Conservation (phyloP, 2,113 vertebrate genomes). For the Oryzias javanicus region DNA sequence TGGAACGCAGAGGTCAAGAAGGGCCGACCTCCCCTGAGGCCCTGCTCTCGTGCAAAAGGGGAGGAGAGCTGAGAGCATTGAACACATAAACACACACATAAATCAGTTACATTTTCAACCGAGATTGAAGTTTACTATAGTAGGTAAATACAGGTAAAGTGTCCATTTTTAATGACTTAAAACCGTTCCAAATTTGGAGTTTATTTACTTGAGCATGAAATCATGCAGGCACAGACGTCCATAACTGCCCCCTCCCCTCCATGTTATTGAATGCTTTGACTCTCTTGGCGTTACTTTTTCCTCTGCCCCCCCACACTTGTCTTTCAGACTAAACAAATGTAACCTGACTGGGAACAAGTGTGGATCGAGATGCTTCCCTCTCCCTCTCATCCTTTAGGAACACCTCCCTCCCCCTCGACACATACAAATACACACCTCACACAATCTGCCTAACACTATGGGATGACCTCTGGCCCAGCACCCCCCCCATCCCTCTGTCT, state of each 20-base stretch:
- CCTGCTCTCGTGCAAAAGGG: conserved; percentile 51
- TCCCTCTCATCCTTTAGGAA: conserved; percentile 46
- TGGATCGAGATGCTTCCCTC: conserved; percentile 91
- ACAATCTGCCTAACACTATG: neutral
- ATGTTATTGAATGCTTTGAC: conserved; percentile 49
- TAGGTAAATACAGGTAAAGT: neutral
- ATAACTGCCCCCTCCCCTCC: conserved; percentile 24
- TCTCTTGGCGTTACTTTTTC: conserved; percentile 43
- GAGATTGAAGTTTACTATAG: too few species aligned
- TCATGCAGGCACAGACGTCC: conserved; percentile 15
- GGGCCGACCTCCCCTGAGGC: conserved; percentile 69
- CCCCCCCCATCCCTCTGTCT: conserved; percentile 33
- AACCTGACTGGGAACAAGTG: conserved; percentile 92
- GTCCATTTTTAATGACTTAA: neutral
- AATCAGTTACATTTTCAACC: too few species aligned
- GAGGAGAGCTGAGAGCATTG: conserved; percentile 27
- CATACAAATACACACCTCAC: neutral
- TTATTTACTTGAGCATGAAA: neutral
- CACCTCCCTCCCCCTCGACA: conserved; percentile 5
- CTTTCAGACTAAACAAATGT: conserved; percentile 98
- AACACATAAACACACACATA: conserved; percentile 13
- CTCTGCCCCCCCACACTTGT: conserved; percentile 50
- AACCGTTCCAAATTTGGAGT: conserved; percentile 5
- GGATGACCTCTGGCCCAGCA: conserved; percentile 41
- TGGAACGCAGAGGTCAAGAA: conserved; percentile 76